Evolutionary conservation across 2,113 vertebrate species (phyloP).

Genomic region (Rousettus leschenaultii): DNA sequence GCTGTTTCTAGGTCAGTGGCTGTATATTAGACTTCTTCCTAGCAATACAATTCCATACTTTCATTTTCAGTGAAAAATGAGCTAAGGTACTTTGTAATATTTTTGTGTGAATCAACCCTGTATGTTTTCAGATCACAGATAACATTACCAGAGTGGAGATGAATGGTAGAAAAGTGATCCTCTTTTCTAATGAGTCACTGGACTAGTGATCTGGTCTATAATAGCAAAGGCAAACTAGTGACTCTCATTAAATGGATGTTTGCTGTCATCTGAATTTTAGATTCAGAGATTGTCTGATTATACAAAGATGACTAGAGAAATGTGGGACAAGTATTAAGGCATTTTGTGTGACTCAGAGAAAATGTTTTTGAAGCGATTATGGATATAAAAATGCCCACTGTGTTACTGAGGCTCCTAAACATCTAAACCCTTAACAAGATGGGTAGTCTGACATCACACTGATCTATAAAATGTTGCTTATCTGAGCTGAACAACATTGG

Average conservation of each 20-base stretch:
- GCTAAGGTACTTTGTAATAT: neutral
- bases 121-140: neutral
- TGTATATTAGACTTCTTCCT: neutral
- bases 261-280: neutral
- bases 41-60: neutral
- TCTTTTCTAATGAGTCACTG: slow-evolving; percentile 6
- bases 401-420: neutral
- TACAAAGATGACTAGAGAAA: neutral
- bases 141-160: neutral
- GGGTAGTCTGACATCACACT: neutral
- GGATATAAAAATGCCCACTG: neutral
- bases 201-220: neutral
- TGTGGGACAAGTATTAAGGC: neutral
- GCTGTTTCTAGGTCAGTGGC: neutral
- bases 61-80: slow-evolving; percentile 9
- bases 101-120: neutral
- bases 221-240: neutral
- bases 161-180: neutral
- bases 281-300: neutral
- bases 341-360: neutral
- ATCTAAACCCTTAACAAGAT: neutral
- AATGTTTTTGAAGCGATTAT: neutral
- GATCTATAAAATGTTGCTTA: neutral
- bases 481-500: neutral
- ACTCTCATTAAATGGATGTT: neutral